Evolutionary conservation across 2,888 invertebrate genomes (phyloP).

Genomic region (Oscheius myriophilus): DNA sequence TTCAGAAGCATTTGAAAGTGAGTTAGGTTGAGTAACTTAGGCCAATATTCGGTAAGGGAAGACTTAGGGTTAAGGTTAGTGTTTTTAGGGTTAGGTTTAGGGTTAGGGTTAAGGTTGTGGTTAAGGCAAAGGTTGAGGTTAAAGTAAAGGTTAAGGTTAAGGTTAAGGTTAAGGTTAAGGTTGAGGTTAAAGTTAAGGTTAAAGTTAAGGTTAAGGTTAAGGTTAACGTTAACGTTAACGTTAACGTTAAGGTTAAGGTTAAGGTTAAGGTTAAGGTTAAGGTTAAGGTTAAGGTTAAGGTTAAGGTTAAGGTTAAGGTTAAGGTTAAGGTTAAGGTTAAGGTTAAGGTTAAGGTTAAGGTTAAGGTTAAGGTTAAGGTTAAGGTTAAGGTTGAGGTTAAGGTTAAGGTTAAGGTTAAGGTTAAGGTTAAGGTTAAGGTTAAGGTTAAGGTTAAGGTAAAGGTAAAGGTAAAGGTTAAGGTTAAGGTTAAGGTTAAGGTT

Average conservation of each 20-base stretch:
- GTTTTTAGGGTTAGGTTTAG: no score
- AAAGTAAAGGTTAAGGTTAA: background rate
- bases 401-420: conserved; percentile 71
- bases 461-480: no score
- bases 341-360: background rate
- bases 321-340: background rate
- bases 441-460: background rate
- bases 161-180: background rate
- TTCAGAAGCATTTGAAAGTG: conserved; percentile 78
- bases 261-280: no score
- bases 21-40: background rate
- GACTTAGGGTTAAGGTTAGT: no score
- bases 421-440: background rate
- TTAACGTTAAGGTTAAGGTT: no score
- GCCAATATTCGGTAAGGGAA: no score
- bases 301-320: background rate
- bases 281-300: background rate
- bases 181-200: background rate
- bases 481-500: no score
- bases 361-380: background rate
- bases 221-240: no score
- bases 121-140: background rate
- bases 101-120: background rate
- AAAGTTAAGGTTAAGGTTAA: background rate
- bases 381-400: conserved; percentile 74